These are phyloP conservation scores for Coendou prehensilis DNA, from an alignment of 2,797 vertebrate genomes.

Conservation along the genomic window DNA sequence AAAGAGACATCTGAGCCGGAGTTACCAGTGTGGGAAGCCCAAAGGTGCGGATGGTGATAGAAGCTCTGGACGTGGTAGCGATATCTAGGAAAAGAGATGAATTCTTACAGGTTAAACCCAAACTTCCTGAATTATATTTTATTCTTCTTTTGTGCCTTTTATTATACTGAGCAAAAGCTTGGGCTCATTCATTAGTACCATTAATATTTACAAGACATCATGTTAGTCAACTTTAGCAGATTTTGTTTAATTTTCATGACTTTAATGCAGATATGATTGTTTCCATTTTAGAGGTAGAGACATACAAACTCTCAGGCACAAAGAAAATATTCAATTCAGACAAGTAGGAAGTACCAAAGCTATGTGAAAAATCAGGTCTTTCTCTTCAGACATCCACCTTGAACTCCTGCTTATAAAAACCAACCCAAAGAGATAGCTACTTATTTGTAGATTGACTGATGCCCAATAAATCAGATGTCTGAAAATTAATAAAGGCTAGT, in stretches of 20 bases:
- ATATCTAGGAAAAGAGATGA: background rate
- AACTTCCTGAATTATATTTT: background rate
- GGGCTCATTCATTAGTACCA: background rate
- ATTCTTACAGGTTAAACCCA: background rate
- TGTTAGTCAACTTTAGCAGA: background rate
- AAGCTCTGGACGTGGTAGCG: background rate
- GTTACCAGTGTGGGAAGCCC: background rate
- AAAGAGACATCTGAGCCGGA: background rate
- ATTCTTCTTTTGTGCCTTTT: background rate
- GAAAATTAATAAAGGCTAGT: slow-evolving; percentile 65
- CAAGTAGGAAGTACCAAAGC: background rate
- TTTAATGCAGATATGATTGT: slow-evolving; percentile 30
- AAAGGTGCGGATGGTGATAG: background rate
- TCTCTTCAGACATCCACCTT: background rate
- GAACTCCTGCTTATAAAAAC: slow-evolving; percentile 16
- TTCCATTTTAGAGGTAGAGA: slow-evolving; percentile 55
- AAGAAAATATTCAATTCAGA: background rate
- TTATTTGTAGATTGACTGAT: slow-evolving; percentile 41
- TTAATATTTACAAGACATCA: slow-evolving; percentile 37
- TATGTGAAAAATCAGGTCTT: background rate
- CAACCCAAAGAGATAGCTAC: slow-evolving; percentile 1
- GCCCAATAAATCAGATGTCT: slow-evolving; percentile 57
- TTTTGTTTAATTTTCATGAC: slow-evolving; percentile 36
- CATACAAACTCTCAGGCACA: background rate
- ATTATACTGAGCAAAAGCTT: background rate